phyloP scores from a whole-genome alignment of 2,888 invertebrate species.

The Drosophila nr. perissopoda region DNA sequence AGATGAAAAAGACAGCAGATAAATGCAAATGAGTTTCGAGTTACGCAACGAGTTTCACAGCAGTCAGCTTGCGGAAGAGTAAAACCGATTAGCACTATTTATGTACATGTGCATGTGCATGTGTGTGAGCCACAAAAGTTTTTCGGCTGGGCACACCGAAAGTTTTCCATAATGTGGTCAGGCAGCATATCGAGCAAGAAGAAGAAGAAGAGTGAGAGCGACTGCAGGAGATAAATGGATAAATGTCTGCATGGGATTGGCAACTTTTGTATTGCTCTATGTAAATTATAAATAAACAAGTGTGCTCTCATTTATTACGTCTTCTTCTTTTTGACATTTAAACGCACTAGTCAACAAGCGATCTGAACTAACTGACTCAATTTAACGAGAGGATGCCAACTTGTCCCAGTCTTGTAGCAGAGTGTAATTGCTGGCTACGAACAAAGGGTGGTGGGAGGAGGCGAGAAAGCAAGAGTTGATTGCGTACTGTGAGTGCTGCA shows the following conservation, averaged over 20 bases:
- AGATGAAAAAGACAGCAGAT: conserved; percentile 63
- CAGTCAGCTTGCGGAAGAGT: conserved; percentile 67
- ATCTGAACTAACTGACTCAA: not conserved
- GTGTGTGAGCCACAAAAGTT: conserved; percentile 51
- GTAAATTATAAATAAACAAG: conserved; percentile 77
- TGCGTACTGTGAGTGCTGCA: conserved; percentile 55
- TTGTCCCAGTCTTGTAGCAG: conserved; percentile 2
- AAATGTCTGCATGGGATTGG: conserved; percentile 46
- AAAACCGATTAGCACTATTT: conserved; percentile 77
- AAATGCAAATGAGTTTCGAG: conserved; percentile 74
- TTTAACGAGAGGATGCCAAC: not conserved
- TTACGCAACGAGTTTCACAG: conserved; percentile 50
- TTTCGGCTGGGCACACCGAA: conserved; percentile 46
- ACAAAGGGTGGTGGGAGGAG: not conserved
- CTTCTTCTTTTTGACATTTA: conserved; percentile 32
- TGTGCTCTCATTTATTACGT: conserved; percentile 55
- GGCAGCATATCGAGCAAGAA: conserved; percentile 1
- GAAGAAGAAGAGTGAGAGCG: not conserved
- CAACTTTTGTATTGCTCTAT: conserved; percentile 40
- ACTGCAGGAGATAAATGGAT: conserved; percentile 46
- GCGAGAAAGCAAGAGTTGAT: conserved; percentile 20
- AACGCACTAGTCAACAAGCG: conserved; percentile 29
- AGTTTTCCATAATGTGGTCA: conserved; percentile 67
- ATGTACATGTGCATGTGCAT: conserved; percentile 26
- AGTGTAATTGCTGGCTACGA: conserved; percentile 21